phyloP scores from a whole-genome alignment of 1,140 invertebrate genomes.

The Holcopasites calliopsidis region DNA sequence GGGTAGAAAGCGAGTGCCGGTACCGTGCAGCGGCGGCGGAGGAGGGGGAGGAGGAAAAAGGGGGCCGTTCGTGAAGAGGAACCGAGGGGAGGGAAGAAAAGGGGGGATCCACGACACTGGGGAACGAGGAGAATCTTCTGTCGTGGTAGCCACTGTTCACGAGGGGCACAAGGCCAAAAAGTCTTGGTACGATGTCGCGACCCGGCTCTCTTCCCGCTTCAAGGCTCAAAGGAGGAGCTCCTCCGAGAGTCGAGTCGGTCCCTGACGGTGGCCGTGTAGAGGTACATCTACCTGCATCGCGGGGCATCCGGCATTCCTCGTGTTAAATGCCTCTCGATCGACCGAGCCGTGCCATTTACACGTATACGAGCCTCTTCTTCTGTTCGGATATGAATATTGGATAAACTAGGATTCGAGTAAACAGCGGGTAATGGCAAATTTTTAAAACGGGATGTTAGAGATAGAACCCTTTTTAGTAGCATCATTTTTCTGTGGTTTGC shows the following conservation, averaged over 20 bases:
- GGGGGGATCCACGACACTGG: constrained; percentile 33
- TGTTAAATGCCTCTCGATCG: constrained; percentile 62
- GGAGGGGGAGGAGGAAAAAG: constrained; percentile 7
- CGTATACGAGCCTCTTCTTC: not conserved
- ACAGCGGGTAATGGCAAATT: too few species aligned
- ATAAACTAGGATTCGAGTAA: too few species aligned
- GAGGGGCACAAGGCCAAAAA: constrained; percentile 59
- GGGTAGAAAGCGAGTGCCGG: constrained; percentile 17
- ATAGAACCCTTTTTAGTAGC: too few species aligned
- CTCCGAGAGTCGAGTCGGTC: constrained; percentile 38
- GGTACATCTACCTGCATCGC: constrained; percentile 56
- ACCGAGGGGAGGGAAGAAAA: constrained; percentile 17
- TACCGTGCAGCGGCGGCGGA: not conserved
- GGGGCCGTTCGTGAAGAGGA: constrained; percentile 25
- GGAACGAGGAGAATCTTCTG: constrained; percentile 34
- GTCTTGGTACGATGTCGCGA: constrained; percentile 46
- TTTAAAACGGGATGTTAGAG: too few species aligned
- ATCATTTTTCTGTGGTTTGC: too few species aligned
- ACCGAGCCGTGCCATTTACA: constrained; percentile 13
- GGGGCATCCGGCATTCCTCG: constrained; percentile 52
- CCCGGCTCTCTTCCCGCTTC: constrained; percentile 24
- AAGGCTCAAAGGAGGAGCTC: constrained; percentile 28
- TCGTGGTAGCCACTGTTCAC: constrained; percentile 44
- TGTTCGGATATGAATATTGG: not conserved
- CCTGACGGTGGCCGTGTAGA: too few species aligned